phyloP scores from a whole-genome alignment of 2,113 vertebrate genomes.

The Corythaixoides concolor region DNA sequence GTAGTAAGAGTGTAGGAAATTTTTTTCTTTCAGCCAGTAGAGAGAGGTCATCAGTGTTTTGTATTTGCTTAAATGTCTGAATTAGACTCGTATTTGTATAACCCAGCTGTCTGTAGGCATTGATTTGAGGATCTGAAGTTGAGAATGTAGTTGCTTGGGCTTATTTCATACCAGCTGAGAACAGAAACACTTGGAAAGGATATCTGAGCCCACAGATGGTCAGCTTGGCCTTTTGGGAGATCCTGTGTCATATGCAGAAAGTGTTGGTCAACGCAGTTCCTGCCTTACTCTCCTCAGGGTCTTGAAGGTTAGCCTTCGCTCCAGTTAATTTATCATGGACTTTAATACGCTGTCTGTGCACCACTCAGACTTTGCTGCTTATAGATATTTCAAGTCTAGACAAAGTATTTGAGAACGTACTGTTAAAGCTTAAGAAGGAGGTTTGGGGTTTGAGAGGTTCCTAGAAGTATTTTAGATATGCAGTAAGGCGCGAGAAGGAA shows the following conservation, averaged over 20 bases:
- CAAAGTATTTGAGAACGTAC: background rate
- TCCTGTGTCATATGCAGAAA: background rate
- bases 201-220: background rate
- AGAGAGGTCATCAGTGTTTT: fast-evolving
- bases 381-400: background rate
- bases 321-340: background rate
- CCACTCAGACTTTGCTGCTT: background rate
- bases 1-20: background rate
- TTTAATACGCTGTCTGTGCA: background rate
- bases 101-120: background rate
- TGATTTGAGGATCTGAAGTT: background rate
- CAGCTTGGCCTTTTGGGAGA: background rate
- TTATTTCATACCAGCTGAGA: background rate
- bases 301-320: background rate
- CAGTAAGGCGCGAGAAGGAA: background rate
- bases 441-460: background rate
- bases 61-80: background rate
- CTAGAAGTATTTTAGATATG: background rate
- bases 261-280: fast-evolving
- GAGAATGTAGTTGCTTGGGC: fast-evolving
- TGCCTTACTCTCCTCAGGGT: background rate
- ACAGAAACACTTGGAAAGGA: background rate
- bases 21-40: background rate
- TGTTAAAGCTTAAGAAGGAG: background rate
- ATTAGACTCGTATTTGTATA: background rate